A percentile compares a stretch with the other conserved stretches of the same genome.
Evolutionary conservation across 2,113 vertebrate genomes (phyloP).

Genomic region (Etia nguti): DNA sequence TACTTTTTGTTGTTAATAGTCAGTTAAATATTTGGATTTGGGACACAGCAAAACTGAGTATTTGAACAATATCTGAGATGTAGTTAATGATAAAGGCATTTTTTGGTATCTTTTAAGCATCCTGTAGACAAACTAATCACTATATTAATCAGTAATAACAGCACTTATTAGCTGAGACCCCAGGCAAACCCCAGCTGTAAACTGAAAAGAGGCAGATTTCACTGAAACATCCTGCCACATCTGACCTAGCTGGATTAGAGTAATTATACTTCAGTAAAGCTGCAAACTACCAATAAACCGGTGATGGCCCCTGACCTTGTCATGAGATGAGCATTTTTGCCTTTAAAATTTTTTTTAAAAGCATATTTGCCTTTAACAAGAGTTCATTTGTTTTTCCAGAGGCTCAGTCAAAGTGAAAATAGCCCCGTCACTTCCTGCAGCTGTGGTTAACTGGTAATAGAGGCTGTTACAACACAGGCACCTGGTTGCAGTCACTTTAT

Average conservation of each 20-base stretch:
- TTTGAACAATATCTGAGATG: not conserved
- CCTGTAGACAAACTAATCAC: not conserved
- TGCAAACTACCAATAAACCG: not conserved
- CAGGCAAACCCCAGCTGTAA: not conserved
- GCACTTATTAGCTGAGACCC: not conserved
- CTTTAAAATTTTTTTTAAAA: not conserved
- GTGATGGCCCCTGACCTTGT: not conserved
- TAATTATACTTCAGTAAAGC: not conserved
- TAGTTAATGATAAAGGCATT: not conserved
- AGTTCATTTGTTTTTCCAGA: not conserved
- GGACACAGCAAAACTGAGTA: not conserved
- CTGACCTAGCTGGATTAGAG: not conserved
- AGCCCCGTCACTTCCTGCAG: not conserved
- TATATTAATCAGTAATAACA: not conserved
- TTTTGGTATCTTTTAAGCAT: not conserved
- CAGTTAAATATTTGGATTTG: not conserved
- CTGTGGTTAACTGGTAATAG: not conserved
- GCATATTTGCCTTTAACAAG: not conserved
- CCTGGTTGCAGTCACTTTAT: not conserved
- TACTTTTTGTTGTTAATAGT: not conserved
- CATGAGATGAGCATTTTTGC: not conserved
- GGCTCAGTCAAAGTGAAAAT: not conserved
- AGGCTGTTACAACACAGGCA: not conserved
- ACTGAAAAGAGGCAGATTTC: not conserved
- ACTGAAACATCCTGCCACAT: not conserved